Base-by-base conservation (phyloP, 2,113 vertebrate species). In the Carassius gibelio region DNA sequence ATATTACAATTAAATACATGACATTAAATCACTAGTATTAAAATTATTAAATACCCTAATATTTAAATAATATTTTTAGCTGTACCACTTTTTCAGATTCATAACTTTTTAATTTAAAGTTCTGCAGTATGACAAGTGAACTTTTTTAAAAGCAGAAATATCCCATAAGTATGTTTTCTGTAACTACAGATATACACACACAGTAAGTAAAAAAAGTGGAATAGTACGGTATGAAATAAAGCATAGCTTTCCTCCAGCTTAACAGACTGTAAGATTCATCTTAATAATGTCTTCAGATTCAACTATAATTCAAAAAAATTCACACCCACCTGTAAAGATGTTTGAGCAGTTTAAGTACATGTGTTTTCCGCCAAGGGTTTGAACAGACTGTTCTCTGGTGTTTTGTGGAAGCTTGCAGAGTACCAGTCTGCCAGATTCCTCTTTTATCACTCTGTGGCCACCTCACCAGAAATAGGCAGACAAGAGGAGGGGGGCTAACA, bases 391-490 rank as follows among this genome's bases (percentile, higher is more conserved):
- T 8, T 45, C 57, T 42, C 55, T 79, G 57, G 11, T 30, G 42
- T 42, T 42, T 42, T 42, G 42, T 42, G 42, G 42, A 45, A 80
- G 13, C 80, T 30, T 13, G 52, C 48, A 68, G 36, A 74, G 77
- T 69, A 77, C 38, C 66, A 84, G 81, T 61, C 62, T 66, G 82
- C 79, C 75, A 78, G 85, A 92, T 88, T 89, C 89, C 78, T 85
- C 71, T 45, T 10, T 83, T 84, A 91, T 92, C 90, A 19, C 42
- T 68, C 48, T 34, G 55, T 77, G 14, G 45, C 61, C 77, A 80
- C 78, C 66, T 71, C 74, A 88, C 89, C 89, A 90, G 89, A 91
- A 91, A 92, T 91, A 91, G 90, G 85, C 82, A 76, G 61, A 5
- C 10, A 57, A 84, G n/a, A 75, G 78, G 26, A 62, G 72, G 42